Conservation (phyloP, 2,888 invertebrate genomes). For the Nymphalis c-album region DNA sequence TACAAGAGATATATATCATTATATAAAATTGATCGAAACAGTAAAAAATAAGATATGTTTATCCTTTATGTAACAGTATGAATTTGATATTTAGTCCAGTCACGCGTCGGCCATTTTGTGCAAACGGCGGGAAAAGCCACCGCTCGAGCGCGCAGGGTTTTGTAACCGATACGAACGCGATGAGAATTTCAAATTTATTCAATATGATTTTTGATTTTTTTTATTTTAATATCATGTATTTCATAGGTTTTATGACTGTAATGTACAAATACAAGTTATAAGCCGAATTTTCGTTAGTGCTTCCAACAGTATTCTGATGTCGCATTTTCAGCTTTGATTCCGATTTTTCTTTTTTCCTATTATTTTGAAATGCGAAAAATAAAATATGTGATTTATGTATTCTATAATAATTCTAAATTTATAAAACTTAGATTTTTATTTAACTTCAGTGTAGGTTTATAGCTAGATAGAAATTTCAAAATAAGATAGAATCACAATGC, state of each 20-base stretch:
- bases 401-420: too few relatives aligned
- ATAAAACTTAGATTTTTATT: too few relatives aligned
- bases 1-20: background rate
- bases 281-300: too few relatives aligned
- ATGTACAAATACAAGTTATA: background rate
- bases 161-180: constrained; percentile 54
- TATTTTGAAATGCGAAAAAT: too few relatives aligned
- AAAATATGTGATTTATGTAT: too few relatives aligned
- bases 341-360: too few relatives aligned
- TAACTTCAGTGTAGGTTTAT: too few relatives aligned
- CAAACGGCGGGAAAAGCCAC: constrained; percentile 64
- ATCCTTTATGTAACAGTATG: constrained; percentile 26
- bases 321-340: too few relatives aligned
- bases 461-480: too few relatives aligned
- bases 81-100: constrained; percentile 47
- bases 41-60: constrained; percentile 1
- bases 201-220: constrained; percentile 42
- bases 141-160: constrained; percentile 63
- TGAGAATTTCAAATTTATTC: constrained; percentile 39
- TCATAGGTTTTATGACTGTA: background rate
- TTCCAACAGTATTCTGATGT: too few relatives aligned
- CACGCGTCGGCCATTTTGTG: constrained; percentile 77
- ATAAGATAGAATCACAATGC: too few relatives aligned
- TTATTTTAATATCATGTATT: background rate
- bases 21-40: background rate